These are phyloP conservation scores for Agelaius tricolor DNA, from an alignment of 2,113 vertebrate genomes.

Conservation along the genomic window DNA sequence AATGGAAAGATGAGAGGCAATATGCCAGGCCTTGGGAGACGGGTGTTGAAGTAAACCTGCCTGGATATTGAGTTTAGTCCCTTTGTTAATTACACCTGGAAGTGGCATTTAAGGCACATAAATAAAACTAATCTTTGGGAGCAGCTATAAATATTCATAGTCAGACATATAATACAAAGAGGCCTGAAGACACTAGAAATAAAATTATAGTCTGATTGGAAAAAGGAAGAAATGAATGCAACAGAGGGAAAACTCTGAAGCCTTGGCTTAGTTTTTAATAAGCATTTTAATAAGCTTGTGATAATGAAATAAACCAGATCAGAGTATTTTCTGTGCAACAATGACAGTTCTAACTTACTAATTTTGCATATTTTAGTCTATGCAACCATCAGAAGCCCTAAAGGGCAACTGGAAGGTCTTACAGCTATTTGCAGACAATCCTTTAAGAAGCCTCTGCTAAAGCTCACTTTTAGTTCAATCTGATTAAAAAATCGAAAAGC, in stretches of 20 bases:
- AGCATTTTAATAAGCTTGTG: neutral
- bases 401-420: neutral
- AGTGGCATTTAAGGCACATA: neutral
- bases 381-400: neutral
- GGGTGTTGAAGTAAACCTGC: neutral
- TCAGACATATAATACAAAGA: neutral
- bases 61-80: neutral
- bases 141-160: slow-evolving; percentile 12
- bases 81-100: neutral
- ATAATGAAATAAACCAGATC: slow-evolving; percentile 43
- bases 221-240: neutral
- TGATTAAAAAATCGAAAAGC: neutral
- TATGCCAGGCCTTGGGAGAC: neutral
- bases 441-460: slow-evolving; percentile 1
- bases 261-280: neutral
- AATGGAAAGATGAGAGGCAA: neutral
- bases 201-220: neutral
- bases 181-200: neutral
- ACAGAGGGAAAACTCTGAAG: neutral
- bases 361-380: neutral
- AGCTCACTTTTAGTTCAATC: neutral
- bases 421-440: neutral
- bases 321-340: neutral
- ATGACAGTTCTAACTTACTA: neutral
- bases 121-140: neutral